Conservation (phyloP, 2,113 vertebrate species). For the Stercorarius parasiticus region DNA sequence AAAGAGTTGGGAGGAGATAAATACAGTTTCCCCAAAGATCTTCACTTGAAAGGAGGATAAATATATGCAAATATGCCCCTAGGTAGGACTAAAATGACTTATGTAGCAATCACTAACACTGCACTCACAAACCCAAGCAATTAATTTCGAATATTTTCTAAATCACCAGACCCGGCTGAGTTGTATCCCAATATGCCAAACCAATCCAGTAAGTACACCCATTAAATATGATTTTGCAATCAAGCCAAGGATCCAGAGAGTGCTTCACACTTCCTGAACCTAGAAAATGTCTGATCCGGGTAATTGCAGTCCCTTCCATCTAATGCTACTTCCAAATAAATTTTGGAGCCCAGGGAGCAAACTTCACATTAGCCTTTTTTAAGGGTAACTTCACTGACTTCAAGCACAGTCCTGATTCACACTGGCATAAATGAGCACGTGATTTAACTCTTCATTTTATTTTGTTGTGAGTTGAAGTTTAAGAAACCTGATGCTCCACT, state of each 20-base stretch:
- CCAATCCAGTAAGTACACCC: not conserved
- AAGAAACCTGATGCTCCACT: not conserved
- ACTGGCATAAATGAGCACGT: fast-evolving
- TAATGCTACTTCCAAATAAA: fast-evolving
- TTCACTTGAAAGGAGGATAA: slow-evolving; percentile 60
- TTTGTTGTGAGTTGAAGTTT: not conserved
- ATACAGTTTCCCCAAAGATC: slow-evolving; percentile 36
- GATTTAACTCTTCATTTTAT: not conserved
- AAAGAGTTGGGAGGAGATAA: slow-evolving; percentile 50
- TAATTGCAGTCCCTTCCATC: no score
- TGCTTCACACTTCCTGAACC: not conserved
- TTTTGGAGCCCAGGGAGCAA: not conserved
- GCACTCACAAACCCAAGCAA: slow-evolving; percentile 39
- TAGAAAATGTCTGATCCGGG: fast-evolving
- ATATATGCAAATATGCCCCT: slow-evolving; percentile 53
- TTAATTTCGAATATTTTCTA: slow-evolving; percentile 28
- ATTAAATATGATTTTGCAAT: not conserved
- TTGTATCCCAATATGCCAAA: not conserved
- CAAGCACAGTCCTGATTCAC: not conserved
- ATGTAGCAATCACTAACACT: slow-evolving; percentile 29
- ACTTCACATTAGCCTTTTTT: not conserved
- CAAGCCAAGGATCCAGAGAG: not conserved
- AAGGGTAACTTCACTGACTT: not conserved
- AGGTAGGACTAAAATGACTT: slow-evolving; percentile 52
- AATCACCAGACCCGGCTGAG: not conserved